Conservation (phyloP, 2,797 vertebrate genomes). For the Tragelaphus oryx region DNA sequence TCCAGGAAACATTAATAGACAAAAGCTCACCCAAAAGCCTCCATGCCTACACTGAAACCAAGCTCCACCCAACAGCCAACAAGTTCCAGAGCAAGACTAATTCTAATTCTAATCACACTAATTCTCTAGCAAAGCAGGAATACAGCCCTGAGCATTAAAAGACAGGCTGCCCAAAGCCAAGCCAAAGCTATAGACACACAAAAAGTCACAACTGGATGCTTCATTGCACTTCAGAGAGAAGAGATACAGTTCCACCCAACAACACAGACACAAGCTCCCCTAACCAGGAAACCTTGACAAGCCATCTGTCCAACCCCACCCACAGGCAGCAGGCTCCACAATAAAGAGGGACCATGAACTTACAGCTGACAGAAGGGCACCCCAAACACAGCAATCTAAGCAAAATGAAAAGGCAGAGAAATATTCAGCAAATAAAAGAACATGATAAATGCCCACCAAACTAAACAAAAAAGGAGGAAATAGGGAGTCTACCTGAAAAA, state of each 20-base stretch:
- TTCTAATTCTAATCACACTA: neutral
- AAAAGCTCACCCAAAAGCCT: neutral
- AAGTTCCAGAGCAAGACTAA: neutral
- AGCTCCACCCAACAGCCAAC: neutral
- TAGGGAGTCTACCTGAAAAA: neutral
- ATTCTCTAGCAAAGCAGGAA: neutral
- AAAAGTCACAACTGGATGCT: neutral
- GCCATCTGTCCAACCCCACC: neutral
- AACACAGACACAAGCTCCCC: neutral
- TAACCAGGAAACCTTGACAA: neutral
- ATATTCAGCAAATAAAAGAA: neutral
- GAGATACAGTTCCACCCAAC: neutral
- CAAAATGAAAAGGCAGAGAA: neutral
- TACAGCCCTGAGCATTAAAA: neutral
- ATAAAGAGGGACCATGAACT: neutral
- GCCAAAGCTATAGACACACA: neutral
- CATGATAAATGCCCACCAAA: neutral
- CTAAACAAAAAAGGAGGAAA: neutral
- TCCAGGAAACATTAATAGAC: neutral
- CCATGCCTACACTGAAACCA: neutral
- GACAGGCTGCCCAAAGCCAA: neutral
- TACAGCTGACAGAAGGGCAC: neutral
- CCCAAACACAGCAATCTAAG: neutral
- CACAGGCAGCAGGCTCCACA: neutral
- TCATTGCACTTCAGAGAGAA: neutral